Evolutionary conservation across 2,797 vertebrate species (phyloP), one percentile per base, ranked within the genome.

Genomic region (Pelochelys cantorii): DNA sequence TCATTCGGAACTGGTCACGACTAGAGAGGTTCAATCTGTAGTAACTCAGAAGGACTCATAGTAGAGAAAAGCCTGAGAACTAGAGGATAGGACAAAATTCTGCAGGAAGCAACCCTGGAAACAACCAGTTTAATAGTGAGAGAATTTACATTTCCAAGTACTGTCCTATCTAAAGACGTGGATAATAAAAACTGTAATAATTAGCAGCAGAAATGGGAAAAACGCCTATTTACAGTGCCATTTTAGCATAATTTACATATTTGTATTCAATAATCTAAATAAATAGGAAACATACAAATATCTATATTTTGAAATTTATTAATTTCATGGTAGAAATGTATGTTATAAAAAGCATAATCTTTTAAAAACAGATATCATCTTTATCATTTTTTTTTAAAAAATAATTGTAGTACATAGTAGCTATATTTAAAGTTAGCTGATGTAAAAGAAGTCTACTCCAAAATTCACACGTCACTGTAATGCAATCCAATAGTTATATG

Each of bases 311-410:
- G 0, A 0, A 87, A 84, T 57, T 11, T n/a, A 91, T 31, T 83
- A 79, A 81, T 78, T 95, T 85, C 85, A 91, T 37, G 11, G 37
- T 55, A 79, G 31, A 7, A 91, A 87, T 88, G 55, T 92, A 93
- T 83, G 34, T 42, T 75, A 75, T 48, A 42, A 75, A 92, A 42
- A 68, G 8, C 4, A n/a, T 71, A 37, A 23, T 34, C n/a, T 37
- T 71, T 34, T 71, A 5, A 22, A 62, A 34, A 37, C 11, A 71
- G 4, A 71, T 22, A 37, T 22, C 11, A 71, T 34, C n/a, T 71
- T 22, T 22, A 68, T 68, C 7, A n/a, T 68, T 68, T n/a, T 68
- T 20, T 68, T 68, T 59, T 59, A 57, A 57, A 59, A 60, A 29
- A 62, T 18, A 68, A 62, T 17, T 29, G 31, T 34, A 34, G 9